These are phyloP conservation scores for Tanytarsus gracilentus DNA, from an alignment of 2,888 invertebrate genomes.

Conservation along the genomic window DNA sequence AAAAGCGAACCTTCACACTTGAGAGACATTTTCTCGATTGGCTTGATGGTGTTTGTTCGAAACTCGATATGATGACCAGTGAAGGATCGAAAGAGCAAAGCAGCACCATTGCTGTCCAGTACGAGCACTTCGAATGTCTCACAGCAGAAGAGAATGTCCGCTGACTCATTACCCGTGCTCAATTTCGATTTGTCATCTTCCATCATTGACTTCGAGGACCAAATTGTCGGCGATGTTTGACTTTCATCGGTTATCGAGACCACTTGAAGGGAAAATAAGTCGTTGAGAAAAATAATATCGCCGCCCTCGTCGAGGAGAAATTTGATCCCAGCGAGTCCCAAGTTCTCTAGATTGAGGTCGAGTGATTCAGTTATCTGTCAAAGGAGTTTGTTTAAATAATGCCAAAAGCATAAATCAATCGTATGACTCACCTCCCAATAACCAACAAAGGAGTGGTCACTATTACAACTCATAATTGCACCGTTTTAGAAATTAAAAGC, in stretches of 20 bases:
- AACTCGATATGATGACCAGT: slow-evolving; percentile 59
- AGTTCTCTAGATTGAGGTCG: slow-evolving; percentile 43
- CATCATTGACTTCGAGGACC: slow-evolving; percentile 24
- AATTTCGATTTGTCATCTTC: slow-evolving; percentile 28
- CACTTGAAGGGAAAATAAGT: slow-evolving; percentile 36
- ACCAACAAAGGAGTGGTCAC: slow-evolving; percentile 45
- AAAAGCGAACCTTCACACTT: slow-evolving; percentile 19
- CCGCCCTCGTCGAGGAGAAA: slow-evolving; percentile 51
- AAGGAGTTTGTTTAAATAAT: slow-evolving; percentile 25
- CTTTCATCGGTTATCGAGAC: slow-evolving; percentile 1
- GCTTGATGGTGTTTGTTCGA: slow-evolving; percentile 32
- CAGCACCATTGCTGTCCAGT: slow-evolving; percentile 32
- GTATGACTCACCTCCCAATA: slow-evolving; percentile 47
- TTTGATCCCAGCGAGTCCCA: slow-evolving; percentile 43
- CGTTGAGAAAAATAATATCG: slow-evolving; percentile 53
- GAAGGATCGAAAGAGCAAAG: slow-evolving; percentile 52
- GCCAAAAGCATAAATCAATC: not conserved
- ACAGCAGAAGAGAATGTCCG: slow-evolving; percentile 54
- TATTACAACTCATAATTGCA: slow-evolving; percentile 18
- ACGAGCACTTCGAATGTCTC: slow-evolving; percentile 55
- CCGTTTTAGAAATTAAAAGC: not conserved
- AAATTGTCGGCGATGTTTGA: slow-evolving; percentile 25
- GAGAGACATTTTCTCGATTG: not conserved
- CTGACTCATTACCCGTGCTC: slow-evolving; percentile 35
- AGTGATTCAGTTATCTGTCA: slow-evolving; percentile 35